Evolutionary conservation across 2,888 invertebrate species (phyloP).

Genomic region (Ischnura elegans): DNA sequence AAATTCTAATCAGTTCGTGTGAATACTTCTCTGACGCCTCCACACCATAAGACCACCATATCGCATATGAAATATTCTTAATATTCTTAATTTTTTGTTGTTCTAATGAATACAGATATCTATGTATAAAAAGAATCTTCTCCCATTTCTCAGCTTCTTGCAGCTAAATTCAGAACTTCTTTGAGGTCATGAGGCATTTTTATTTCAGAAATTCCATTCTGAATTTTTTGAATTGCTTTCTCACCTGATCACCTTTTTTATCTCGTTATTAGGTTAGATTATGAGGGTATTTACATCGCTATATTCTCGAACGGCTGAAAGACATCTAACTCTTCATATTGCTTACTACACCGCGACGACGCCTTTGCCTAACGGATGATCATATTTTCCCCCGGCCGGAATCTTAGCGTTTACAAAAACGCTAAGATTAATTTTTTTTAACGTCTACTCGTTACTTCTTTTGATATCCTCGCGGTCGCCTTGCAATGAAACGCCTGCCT

Average conservation of each 20-base stretch:
- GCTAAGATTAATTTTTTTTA: not conserved
- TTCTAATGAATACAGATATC: no score
- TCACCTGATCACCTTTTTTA: not conserved
- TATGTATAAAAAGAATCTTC: not conserved
- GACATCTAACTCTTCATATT: not conserved
- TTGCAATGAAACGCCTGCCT: not conserved
- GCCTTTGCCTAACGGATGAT: not conserved
- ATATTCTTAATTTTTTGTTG: no score
- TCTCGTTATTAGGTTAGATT: not conserved
- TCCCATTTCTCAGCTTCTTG: not conserved
- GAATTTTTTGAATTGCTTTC: not conserved
- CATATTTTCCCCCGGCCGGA: conserved; percentile 4
- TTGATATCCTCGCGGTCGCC: not conserved
- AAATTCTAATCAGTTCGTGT: no score
- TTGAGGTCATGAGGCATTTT: not conserved
- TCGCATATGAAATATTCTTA: no score
- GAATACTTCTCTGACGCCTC: no score
- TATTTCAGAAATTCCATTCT: not conserved
- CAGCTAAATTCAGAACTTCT: not conserved
- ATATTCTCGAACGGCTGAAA: not conserved
- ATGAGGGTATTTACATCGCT: not conserved
- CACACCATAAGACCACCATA: no score
- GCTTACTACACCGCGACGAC: not conserved
- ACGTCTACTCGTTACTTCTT: not conserved
- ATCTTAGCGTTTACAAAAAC: not conserved